phyloP scores from a whole-genome alignment of 2,797 vertebrate species.

The Lagorchestes hirsutus region DNA sequence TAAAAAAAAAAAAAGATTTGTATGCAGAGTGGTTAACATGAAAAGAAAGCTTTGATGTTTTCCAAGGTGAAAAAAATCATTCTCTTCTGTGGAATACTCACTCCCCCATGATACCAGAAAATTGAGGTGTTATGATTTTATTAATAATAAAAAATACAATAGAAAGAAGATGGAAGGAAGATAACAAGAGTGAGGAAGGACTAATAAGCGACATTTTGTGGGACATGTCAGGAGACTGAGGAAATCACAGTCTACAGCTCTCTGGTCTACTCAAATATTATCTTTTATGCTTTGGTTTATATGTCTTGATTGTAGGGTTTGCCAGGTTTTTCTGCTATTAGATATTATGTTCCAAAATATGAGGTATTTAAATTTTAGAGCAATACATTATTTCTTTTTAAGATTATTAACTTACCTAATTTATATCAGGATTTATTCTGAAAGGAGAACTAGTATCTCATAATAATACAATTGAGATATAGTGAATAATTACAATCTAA shows the following conservation, averaged over 20 bases:
- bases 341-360: conserved; percentile 51
- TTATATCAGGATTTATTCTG: conserved; percentile 67
- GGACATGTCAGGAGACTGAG: neutral
- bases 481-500: conserved; percentile 70
- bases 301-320: conserved; percentile 9
- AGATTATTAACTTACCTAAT: conserved; percentile 60
- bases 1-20: conserved; percentile 8
- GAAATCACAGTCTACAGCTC: neutral
- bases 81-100: conserved; percentile 18
- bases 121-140: neutral
- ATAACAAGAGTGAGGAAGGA: neutral
- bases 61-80: conserved; percentile 40
- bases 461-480: conserved; percentile 71
- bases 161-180: conserved; percentile 19
- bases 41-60: conserved; percentile 23
- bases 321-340: conserved; percentile 39
- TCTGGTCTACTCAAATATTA: neutral
- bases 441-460: conserved; percentile 51
- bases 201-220: neutral
- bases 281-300: conserved; percentile 46
- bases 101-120: conserved; percentile 1
- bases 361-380: conserved; percentile 72
- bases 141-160: neutral
- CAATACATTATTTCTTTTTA: conserved; percentile 70
- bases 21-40: conserved; percentile 18